A percentile compares a stretch with the other conserved stretches of the same genome.
phyloP scores from a whole-genome alignment of 1,140 invertebrate genomes.

The Pararge aegeria region DNA sequence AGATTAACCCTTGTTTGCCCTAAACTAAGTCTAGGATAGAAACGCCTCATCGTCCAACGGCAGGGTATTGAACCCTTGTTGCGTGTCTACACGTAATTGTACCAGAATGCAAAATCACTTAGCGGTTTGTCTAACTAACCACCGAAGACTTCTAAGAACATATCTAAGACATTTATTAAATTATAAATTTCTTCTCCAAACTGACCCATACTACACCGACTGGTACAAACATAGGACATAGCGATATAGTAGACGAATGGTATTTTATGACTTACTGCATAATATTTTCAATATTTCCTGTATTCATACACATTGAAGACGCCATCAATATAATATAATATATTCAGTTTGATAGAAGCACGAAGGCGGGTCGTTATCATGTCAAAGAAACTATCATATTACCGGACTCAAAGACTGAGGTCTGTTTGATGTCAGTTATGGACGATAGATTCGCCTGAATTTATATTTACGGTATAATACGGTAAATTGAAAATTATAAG shows the following conservation, averaged over 20 bases:
- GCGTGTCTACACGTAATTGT: too few relatives aligned
- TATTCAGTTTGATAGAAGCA: slow-evolving; percentile 62
- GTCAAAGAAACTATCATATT: slow-evolving; percentile 76
- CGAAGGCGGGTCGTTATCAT: slow-evolving; percentile 69
- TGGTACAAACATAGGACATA: too few relatives aligned
- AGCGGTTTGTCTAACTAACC: too few relatives aligned
- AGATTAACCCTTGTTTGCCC: too few relatives aligned
- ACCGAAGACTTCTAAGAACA: too few relatives aligned
- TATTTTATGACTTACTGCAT: neutral
- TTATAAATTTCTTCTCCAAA: too few relatives aligned
- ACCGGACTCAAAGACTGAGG: slow-evolving; percentile 65
- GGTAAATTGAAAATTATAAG: slow-evolving; percentile 9
- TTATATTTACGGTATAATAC: slow-evolving; percentile 40
- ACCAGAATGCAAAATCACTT: too few relatives aligned
- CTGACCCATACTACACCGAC: too few relatives aligned
- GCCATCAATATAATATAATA: slow-evolving; percentile 61
- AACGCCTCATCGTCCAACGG: too few relatives aligned
- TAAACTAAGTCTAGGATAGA: too few relatives aligned
- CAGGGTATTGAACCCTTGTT: too few relatives aligned
- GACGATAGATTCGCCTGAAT: slow-evolving; percentile 45
- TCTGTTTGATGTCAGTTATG: slow-evolving; percentile 58
- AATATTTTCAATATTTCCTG: slow-evolving; percentile 52
- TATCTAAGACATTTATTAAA: too few relatives aligned
- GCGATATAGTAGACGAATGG: neutral
- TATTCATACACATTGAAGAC: slow-evolving; percentile 35